Evolutionary conservation across 2,797 vertebrate species (phyloP).

Genomic region (Acanthopagrus latus): DNA sequence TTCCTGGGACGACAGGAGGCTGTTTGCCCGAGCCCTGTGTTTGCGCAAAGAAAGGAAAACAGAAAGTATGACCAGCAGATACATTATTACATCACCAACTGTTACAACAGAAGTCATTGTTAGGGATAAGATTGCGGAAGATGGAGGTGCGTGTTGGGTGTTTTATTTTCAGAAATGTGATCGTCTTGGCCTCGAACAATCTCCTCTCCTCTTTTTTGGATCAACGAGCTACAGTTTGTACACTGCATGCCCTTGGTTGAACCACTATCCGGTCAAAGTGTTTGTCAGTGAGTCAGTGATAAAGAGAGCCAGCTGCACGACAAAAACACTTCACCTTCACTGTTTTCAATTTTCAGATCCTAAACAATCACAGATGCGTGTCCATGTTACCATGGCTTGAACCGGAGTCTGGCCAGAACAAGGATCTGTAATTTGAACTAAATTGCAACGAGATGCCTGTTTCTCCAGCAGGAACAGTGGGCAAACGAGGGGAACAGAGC

Average conservation of each 20-base stretch:
- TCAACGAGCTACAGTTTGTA: not conserved
- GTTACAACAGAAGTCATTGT: not conserved
- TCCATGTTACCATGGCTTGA: conserved; percentile 36
- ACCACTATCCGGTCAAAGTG: conserved; percentile 33
- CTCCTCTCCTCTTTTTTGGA: not conserved
- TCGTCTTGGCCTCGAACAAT: conserved; percentile 9
- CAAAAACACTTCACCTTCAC: conserved; percentile 29
- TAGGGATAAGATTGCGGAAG: not conserved
- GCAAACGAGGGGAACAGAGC: conserved; percentile 59
- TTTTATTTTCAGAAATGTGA: not conserved
- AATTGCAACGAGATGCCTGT: conserved; percentile 38
- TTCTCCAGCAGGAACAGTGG: conserved; percentile 54
- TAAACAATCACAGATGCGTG: conserved; percentile 42
- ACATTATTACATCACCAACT: not conserved
- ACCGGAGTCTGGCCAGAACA: conserved; percentile 53
- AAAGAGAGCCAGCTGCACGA: conserved; percentile 18
- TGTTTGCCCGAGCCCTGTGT: not conserved
- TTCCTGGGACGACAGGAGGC: no score
- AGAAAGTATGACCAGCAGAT: not conserved
- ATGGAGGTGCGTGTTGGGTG: no score
- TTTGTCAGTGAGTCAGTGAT: conserved; percentile 22
- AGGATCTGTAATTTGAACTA: conserved; percentile 45
- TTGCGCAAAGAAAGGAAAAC: not conserved
- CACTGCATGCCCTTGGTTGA: conserved; percentile 43
- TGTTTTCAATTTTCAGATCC: conserved; percentile 38